A percentile compares a stretch with the other conserved stretches of the same genome.
Evolutionary conservation across 2,113 vertebrate species (phyloP).

Genomic region (Esox niger): DNA sequence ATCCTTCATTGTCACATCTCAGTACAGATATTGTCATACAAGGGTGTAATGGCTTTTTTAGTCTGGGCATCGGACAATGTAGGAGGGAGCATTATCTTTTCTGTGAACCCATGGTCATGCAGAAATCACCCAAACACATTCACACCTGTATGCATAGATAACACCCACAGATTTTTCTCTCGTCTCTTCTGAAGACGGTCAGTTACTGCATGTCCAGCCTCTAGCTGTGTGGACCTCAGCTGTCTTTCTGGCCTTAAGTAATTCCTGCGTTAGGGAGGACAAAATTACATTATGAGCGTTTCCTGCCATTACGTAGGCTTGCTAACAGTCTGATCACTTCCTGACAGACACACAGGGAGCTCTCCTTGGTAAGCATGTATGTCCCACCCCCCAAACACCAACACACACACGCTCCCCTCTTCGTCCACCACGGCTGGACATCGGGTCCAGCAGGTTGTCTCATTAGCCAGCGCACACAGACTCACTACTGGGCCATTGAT

Average conservation of each 20-base stretch:
- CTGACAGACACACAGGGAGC: too few species aligned
- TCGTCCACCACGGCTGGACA: neutral
- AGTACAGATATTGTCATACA: too few species aligned
- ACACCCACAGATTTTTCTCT: neutral
- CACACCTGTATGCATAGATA: neutral
- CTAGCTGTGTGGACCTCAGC: conserved; percentile 38
- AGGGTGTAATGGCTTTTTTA: too few species aligned
- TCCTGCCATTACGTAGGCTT: conserved; percentile 60
- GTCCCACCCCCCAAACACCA: conserved; percentile 15
- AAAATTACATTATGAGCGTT: conserved; percentile 60
- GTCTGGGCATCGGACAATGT: too few species aligned
- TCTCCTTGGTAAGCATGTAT: too few species aligned
- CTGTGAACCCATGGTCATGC: too few species aligned
- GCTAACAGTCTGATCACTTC: conserved; percentile 44
- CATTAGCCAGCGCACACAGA: conserved; percentile 12
- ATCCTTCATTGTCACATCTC: too few species aligned
- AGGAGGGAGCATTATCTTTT: too few species aligned
- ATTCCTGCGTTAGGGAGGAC: conserved; percentile 52
- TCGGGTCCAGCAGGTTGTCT: conserved; percentile 32
- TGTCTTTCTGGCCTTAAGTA: conserved; percentile 58
- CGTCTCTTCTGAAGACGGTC: too few species aligned
- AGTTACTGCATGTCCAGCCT: neutral
- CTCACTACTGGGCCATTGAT: conserved; percentile 6
- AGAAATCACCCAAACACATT: too few species aligned
- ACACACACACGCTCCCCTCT: neutral